A percentile compares a stretch with the other conserved stretches of the same genome.
Conservation (phyloP, 2,113 vertebrate species). For the Raphicerus campestris region DNA sequence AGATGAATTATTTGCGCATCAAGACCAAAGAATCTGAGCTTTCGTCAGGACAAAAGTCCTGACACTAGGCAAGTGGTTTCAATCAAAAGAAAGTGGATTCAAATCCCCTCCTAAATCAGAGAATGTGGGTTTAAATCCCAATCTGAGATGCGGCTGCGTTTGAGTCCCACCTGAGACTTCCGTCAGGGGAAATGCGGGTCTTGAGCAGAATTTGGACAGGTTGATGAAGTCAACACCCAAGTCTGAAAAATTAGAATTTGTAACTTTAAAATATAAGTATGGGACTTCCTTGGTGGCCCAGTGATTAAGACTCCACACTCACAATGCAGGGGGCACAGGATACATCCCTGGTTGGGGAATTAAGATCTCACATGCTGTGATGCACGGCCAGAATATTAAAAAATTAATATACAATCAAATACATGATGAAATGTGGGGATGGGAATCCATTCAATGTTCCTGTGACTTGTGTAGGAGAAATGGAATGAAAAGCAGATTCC, state of each 20-base stretch:
- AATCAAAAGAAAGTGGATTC: background rate
- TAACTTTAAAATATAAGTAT: background rate
- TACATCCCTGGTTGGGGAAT: background rate
- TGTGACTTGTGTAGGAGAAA: background rate
- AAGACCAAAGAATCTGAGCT: background rate
- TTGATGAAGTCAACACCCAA: background rate
- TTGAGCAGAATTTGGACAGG: background rate
- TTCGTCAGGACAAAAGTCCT: background rate
- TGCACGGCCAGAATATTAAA: background rate
- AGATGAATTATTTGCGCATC: background rate
- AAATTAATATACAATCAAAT: background rate
- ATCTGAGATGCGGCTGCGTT: fast-evolving
- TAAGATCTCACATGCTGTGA: background rate
- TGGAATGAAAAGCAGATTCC: background rate
- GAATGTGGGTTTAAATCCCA: background rate
- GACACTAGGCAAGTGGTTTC: background rate
- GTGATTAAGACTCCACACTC: background rate
- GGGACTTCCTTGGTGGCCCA: background rate
- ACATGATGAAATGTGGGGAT: background rate
- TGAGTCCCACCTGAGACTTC: background rate
- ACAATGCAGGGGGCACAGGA: background rate
- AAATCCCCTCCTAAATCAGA: background rate
- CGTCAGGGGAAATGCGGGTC: background rate
- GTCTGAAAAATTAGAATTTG: background rate
- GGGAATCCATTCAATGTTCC: background rate